phyloP scores from a whole-genome alignment of 1,140 invertebrate genomes.

The Nomia melanderi region DNA sequence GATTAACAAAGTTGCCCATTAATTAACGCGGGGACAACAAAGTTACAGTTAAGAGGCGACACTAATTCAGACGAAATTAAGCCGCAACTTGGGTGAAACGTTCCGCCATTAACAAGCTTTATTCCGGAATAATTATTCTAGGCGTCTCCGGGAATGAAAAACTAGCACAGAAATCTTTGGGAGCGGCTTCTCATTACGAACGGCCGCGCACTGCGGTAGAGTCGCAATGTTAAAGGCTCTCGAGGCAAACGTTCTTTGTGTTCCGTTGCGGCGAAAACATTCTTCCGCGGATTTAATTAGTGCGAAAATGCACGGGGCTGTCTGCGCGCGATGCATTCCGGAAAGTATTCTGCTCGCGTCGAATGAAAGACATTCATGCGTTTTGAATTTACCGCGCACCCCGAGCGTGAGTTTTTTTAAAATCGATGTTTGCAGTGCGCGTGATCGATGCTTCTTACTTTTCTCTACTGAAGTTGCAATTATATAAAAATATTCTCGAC shows the following conservation, averaged over 20 bases:
- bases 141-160: not conserved
- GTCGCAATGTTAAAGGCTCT: not conserved
- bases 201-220: not conserved
- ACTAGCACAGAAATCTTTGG: not conserved
- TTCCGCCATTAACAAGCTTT: not conserved
- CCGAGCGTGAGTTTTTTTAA: no score
- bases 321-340: not conserved
- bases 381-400: no score
- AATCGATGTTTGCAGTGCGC: no score
- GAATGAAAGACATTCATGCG: no score
- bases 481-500: no score
- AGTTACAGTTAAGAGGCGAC: not conserved
- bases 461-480: no score
- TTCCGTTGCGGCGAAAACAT: not conserved
- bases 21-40: not conserved
- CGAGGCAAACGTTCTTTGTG: not conserved
- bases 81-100: not conserved
- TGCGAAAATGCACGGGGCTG: not conserved
- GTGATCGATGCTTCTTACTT: no score
- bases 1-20: not conserved
- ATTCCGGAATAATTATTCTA: not conserved
- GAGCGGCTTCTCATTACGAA: not conserved
- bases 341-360: no score
- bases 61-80: not conserved
- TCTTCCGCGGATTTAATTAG: slow-evolving; percentile 28